phyloP scores from a whole-genome alignment of 2,888 invertebrate genomes.

The Synergus laeviventris region DNA sequence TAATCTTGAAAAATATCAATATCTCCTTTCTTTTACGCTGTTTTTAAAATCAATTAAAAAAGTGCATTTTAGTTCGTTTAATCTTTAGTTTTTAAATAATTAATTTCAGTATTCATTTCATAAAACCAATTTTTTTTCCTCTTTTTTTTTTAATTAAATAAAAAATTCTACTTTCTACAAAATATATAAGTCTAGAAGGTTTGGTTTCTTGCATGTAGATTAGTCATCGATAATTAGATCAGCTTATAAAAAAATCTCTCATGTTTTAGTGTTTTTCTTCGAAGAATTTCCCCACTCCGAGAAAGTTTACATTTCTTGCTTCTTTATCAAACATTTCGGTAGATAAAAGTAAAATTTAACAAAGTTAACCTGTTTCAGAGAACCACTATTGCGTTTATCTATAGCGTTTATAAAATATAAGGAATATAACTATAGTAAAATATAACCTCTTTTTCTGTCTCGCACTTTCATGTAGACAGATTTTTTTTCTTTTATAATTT shows the following conservation, averaged over 20 bases:
- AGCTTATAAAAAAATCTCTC: background rate
- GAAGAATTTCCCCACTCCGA: background rate
- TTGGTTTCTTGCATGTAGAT: background rate
- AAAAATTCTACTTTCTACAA: background rate
- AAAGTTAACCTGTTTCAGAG: background rate
- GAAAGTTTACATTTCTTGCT: background rate
- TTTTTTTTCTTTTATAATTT: background rate
- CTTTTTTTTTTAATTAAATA: background rate
- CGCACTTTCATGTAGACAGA: background rate
- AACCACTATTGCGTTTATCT: background rate
- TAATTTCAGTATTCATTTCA: background rate
- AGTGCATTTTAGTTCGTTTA: background rate
- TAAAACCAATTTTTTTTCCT: background rate
- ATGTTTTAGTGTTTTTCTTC: too few relatives aligned
- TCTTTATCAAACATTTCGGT: background rate
- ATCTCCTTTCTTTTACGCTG: background rate
- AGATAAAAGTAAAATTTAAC: background rate
- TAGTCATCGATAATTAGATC: background rate
- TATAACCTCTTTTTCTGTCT: constrained; percentile 4
- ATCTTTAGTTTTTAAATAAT: background rate
- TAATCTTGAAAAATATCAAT: background rate
- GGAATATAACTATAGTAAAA: background rate
- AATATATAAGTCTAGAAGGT: background rate
- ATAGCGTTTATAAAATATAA: background rate
- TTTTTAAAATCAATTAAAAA: background rate